A percentile compares a stretch with the other conserved stretches of the same genome.
phyloP scores from a whole-genome alignment of 1,140 invertebrate genomes.

The Sitobion miscanthi region DNA sequence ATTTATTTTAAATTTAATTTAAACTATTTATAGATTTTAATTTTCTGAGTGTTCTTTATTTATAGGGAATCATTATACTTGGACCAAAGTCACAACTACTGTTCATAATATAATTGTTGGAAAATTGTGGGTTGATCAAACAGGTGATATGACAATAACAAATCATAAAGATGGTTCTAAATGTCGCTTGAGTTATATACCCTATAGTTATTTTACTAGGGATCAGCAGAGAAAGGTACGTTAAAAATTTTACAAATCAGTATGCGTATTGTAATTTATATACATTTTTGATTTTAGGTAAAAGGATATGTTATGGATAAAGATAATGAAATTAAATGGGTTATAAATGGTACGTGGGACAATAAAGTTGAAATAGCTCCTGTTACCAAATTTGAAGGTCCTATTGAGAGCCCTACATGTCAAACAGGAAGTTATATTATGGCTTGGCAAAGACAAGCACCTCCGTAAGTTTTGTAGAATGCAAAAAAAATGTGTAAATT shows the following conservation, averaged over 20 bases:
- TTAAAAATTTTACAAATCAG: background rate
- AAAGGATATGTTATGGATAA: constrained; percentile 73
- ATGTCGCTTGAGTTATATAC: constrained; percentile 94
- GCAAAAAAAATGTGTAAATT: background rate
- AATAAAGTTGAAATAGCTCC: constrained; percentile 91
- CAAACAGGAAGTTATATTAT: constrained; percentile 85
- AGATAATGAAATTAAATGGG: constrained; percentile 72
- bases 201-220: constrained; percentile 97
- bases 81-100: constrained; percentile 97
- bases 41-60: constrained; percentile 40
- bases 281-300: constrained; percentile 65
- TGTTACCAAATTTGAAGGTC: constrained; percentile 77
- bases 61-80: constrained; percentile 88
- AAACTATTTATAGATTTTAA: background rate
- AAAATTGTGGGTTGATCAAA: constrained; percentile 98
- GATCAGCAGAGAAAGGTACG: constrained; percentile 82
- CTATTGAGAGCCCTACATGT: constrained; percentile 75
- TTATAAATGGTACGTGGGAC: constrained; percentile 96
- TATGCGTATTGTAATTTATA: background rate
- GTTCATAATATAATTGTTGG: constrained; percentile 99
- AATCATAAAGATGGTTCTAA: constrained; percentile 89
- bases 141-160: constrained; percentile 97
- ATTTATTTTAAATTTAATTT: background rate
- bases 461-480: constrained; percentile 68
- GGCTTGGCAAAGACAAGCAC: constrained; percentile 84